Evolutionary conservation across 2,888 invertebrate genomes (phyloP), one percentile per base, ranked within the genome.

Genomic region (Sturmia bella): DNA sequence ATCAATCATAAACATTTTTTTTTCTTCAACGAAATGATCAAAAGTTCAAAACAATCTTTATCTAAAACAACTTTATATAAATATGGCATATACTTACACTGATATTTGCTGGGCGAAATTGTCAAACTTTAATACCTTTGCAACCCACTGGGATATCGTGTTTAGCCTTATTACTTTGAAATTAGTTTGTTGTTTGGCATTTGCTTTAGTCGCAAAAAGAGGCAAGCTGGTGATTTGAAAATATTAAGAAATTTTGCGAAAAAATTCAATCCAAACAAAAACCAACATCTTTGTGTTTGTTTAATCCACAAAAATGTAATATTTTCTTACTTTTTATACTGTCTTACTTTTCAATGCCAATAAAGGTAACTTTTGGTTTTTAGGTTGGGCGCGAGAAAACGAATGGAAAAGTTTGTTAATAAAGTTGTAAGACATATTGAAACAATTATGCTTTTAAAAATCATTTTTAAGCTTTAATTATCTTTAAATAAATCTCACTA

Each of bases 1-100:
- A 82, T 82, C 59, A 78, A 78, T 82, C 82, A 82, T 69, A 74
- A 74, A 54, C 41, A 73, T 73, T 64, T 78, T 73, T 45, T 32
- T 64, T 78, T 73, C 41, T 32, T 21, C 54, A 32, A 37, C 50
- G 43, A 27, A 68, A 73, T 6, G 74, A 74, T 59, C 82, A 78
- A 82, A 69, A 74, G 78, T 82, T 78, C 69, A 69, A 68, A 81
- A 73, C 64, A 74, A 74, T 73, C 68, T 77, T 39, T 52, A 74
- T 74, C 69, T 69, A 54, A 78, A 41, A 57, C 74, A 78, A 82
- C 57, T 82, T 82, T 77, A 64, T 63, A 45, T 74, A 77, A 73
- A 77, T 77, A 59, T 70, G 69, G 27, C 17, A 45, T 64, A 12
- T 64, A 70, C 74, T 74, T 69, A 52, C 43, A 21, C 37, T n/a